Base-by-base conservation (phyloP, 2,888 invertebrate genomes). In the Hoplodrina blanda region DNA sequence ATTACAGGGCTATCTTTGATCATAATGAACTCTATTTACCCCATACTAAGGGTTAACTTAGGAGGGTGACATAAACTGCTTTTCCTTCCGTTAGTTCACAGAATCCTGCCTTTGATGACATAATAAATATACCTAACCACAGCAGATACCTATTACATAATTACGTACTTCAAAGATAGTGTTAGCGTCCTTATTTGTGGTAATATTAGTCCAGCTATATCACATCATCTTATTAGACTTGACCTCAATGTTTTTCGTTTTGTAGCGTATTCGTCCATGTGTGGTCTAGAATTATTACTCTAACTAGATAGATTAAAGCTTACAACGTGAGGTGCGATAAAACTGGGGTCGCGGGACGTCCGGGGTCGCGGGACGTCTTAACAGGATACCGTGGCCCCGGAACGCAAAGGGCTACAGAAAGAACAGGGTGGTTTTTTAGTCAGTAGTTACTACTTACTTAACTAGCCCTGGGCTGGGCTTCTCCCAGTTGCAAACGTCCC, bases 81-180 rank as follows among this genome's bases (percentile, higher is more conserved):
- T 59, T 52, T 52, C 73, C 66, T 56, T 52, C 55, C 55, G 20
- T 49, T 59, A 59, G n/a, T 49, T 73, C 19, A 10, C 17, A 49
- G 57, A 62, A 44, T 55, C n/a, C 65, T 54, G 50, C 37, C 46
- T 74, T 74, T 61, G 41, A 61, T 75, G 50, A 17, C 41, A 41
- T 70, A 56, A 56, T 52, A 53, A 46, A 46, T 17, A 46, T 17
- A n/a, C n/a, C n/a, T n/a, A 46, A 4, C 17, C 17, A 46, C 11
- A 44, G 15, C 37, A 41, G 41, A 41, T 41, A 41, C 46, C 46
- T 46, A 44, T 74, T n/a, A 52, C n/a, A 19, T 61, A 52, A 63
- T 55, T 55, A 61, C 20, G 25, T 50, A 25, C 56, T 53, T 75
- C 49, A 57, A 57, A 69, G 52, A n/a, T 17, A 19, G 20, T 41